Evolutionary conservation across 2,888 invertebrate genomes (phyloP).

Genomic region (Trisateles emortualis): DNA sequence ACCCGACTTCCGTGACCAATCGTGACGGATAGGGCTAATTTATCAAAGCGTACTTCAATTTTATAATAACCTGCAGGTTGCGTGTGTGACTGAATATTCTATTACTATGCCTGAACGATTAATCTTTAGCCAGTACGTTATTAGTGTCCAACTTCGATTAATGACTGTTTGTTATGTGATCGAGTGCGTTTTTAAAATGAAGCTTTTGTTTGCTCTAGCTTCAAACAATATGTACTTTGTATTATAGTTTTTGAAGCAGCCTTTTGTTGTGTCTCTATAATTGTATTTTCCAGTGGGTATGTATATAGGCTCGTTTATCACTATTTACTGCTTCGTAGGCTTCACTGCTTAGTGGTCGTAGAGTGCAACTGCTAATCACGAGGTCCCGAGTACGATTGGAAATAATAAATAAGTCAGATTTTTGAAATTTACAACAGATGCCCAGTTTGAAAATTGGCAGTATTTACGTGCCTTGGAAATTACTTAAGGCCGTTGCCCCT

Average conservation of each 20-base stretch:
- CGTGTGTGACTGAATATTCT: constrained; percentile 85
- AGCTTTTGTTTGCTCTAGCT: constrained; percentile 17
- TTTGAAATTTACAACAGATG: too few relatives aligned
- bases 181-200: constrained; percentile 60
- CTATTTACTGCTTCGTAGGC: too few relatives aligned
- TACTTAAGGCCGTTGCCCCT: too few relatives aligned
- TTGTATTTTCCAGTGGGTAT: too few relatives aligned
- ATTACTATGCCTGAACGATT: constrained; percentile 76
- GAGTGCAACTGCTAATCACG: too few relatives aligned
- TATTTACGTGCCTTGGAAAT: too few relatives aligned
- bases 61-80: constrained; percentile 81
- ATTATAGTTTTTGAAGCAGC: background rate
- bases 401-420: too few relatives aligned
- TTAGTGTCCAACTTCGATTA: constrained; percentile 81
- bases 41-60: constrained; percentile 83
- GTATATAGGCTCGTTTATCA: too few relatives aligned
- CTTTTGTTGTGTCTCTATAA: background rate
- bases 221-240: background rate
- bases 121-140: constrained; percentile 75
- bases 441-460: too few relatives aligned
- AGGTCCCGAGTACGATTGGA: too few relatives aligned
- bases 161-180: constrained; percentile 80
- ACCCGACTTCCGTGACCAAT: constrained; percentile 81
- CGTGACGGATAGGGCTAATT: constrained; percentile 83
- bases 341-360: too few relatives aligned